Conservation (phyloP, 2,113 vertebrate genomes). For the Charadrius vociferus region DNA sequence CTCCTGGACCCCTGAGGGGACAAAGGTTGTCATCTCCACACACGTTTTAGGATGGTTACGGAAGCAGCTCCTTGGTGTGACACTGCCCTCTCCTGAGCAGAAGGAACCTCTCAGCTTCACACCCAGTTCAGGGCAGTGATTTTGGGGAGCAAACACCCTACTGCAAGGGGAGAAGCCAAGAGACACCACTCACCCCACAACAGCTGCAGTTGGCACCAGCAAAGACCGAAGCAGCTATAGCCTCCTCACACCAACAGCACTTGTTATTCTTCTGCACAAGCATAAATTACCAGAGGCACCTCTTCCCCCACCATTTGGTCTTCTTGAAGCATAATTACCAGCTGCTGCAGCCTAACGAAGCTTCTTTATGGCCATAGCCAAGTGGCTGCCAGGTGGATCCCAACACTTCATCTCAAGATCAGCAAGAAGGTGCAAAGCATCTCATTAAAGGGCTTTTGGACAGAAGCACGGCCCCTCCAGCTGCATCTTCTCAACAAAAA, state of each 20-base stretch:
- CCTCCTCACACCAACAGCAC: rapidly evolving
- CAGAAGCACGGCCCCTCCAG: rapidly evolving
- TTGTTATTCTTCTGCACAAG: rapidly evolving
- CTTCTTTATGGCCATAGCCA: not conserved
- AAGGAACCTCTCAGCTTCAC: not conserved
- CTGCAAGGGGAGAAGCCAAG: rapidly evolving
- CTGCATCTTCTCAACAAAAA: not conserved
- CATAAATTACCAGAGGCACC: rapidly evolving
- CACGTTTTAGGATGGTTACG: rapidly evolving
- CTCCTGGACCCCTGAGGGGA: not conserved
- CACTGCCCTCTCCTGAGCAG: slow-evolving; percentile 63
- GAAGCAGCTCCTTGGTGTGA: not conserved
- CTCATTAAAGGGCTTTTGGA: not conserved
- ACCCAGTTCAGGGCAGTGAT: rapidly evolving
- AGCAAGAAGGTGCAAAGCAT: not conserved
- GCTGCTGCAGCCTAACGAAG: not conserved
- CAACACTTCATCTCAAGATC: not conserved
- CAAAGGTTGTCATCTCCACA: not conserved
- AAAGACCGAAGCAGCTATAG: not conserved
- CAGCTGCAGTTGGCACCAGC: rapidly evolving
- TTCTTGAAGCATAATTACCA: not conserved
- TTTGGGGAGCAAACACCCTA: rapidly evolving
- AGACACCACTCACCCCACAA: not conserved
- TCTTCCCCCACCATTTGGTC: rapidly evolving
- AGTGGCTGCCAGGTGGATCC: not conserved